These are phyloP conservation scores for Marisa cornuarietis DNA, from an alignment of 1,140 invertebrate genomes.

Conservation along the genomic window DNA sequence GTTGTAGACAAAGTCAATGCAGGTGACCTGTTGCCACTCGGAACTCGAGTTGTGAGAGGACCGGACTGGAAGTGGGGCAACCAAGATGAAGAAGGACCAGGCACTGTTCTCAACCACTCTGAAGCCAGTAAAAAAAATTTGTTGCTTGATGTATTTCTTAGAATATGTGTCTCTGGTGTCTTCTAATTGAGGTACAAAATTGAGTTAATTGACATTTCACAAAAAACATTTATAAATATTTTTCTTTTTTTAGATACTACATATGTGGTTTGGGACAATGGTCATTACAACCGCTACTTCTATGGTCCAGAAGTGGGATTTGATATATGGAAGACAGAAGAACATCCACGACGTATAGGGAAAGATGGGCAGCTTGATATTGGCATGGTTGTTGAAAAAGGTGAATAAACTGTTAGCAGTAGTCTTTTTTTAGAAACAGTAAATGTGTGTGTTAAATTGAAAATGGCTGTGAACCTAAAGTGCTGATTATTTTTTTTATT, in stretches of 20 bases:
- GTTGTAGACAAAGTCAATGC: conserved; percentile 17
- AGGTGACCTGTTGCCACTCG: conserved; percentile 17
- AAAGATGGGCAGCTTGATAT: conserved; percentile 9
- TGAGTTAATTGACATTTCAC: no score
- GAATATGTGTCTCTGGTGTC: no score
- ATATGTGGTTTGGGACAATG: conserved; percentile 9
- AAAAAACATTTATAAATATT: background rate
- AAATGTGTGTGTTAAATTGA: background rate
- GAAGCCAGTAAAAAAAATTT: background rate
- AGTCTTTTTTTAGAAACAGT: background rate
- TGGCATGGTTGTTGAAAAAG: conserved; percentile 18
- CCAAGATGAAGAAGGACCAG: conserved; percentile 11
- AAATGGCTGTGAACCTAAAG: background rate
- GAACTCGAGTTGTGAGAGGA: conserved; percentile 16
- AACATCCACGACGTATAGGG: conserved; percentile 8
- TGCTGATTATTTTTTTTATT: background rate
- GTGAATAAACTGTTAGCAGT: background rate
- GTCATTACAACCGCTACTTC: conserved; percentile 1
- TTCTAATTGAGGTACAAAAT: no score
- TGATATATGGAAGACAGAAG: conserved; percentile 9
- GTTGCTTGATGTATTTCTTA: no score
- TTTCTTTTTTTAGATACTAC: background rate
- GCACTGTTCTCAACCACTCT: conserved; percentile 13
- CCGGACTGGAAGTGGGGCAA: conserved; percentile 16
- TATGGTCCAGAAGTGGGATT: conserved; percentile 9